These are phyloP conservation scores for Cygnus buccinator DNA, from an alignment of 2,113 vertebrate genomes.

Conservation along the genomic window DNA sequence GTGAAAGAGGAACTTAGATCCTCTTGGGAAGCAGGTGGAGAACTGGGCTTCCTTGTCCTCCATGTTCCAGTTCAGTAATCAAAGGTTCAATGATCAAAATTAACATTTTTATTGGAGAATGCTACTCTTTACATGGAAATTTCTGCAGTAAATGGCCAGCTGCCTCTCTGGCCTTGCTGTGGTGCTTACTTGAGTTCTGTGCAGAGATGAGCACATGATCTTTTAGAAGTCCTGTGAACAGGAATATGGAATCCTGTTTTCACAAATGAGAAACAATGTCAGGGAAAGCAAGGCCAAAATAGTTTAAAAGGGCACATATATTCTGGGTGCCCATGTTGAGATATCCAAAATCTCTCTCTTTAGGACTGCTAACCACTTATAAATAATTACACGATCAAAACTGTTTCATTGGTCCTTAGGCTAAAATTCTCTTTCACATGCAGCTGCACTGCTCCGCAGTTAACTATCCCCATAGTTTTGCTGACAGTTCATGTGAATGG, in stretches of 20 bases:
- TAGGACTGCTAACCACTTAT: not conserved
- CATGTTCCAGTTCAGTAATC: not conserved
- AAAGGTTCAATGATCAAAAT: not conserved
- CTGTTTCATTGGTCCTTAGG: fast-evolving
- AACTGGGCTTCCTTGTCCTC: not conserved
- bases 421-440: not conserved
- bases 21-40: not conserved
- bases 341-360: not conserved
- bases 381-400: not conserved
- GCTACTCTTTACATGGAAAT: not conserved
- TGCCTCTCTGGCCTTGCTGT: not conserved
- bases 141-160: not conserved
- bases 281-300: not conserved
- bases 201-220: not conserved
- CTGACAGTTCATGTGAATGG: not conserved
- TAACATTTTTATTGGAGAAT: not conserved
- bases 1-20: not conserved
- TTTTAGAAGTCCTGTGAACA: not conserved
- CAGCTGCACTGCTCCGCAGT: not conserved
- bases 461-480: not conserved
- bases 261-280: not conserved
- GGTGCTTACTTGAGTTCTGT: not conserved
- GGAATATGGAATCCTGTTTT: not conserved
- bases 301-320: not conserved
- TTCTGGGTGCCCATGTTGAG: not conserved